These are phyloP conservation scores for Calliphora vomitoria DNA, from an alignment of 2,888 invertebrate species.

Conservation along the genomic window DNA sequence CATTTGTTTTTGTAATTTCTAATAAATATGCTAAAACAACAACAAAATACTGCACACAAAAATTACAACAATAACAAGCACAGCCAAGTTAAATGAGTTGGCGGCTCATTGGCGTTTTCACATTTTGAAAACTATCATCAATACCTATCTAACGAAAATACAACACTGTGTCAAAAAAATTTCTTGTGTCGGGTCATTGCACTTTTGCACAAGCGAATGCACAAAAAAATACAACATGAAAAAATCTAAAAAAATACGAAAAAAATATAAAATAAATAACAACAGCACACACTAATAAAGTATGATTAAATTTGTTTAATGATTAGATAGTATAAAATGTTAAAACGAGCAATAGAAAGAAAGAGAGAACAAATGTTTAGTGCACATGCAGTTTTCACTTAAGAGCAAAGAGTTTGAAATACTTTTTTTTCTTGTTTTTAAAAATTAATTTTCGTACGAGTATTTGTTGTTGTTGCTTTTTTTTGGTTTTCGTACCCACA, in stretches of 20 bases:
- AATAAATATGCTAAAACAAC: not conserved
- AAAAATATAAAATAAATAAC: conserved; percentile 32
- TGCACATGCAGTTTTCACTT: conserved; percentile 19
- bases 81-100: conserved; percentile 39
- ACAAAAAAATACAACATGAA: conserved; percentile 50
- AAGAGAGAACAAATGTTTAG: conserved; percentile 8
- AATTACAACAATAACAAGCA: conserved; percentile 1
- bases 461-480: conserved; percentile 15
- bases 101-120: conserved; percentile 50
- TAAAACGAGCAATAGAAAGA: conserved; percentile 51
- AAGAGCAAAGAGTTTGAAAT: conserved; percentile 37
- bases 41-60: conserved; percentile 34
- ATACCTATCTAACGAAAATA: conserved; percentile 41
- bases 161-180: conserved; percentile 55
- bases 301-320: conserved; percentile 65
- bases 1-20: conserved; percentile 8
- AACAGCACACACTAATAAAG: conserved; percentile 29
- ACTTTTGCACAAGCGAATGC: conserved; percentile 72
- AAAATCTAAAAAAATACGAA: conserved; percentile 23
- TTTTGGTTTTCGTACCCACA: conserved; percentile 54
- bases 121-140: not conserved
- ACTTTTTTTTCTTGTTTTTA: conserved; percentile 42
- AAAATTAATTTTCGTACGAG: conserved; percentile 28
- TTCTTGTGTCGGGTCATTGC: conserved; percentile 73
- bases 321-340: conserved; percentile 69